phyloP scores from a whole-genome alignment of 2,888 invertebrate species.

The Caenorhabditis uteleia region DNA sequence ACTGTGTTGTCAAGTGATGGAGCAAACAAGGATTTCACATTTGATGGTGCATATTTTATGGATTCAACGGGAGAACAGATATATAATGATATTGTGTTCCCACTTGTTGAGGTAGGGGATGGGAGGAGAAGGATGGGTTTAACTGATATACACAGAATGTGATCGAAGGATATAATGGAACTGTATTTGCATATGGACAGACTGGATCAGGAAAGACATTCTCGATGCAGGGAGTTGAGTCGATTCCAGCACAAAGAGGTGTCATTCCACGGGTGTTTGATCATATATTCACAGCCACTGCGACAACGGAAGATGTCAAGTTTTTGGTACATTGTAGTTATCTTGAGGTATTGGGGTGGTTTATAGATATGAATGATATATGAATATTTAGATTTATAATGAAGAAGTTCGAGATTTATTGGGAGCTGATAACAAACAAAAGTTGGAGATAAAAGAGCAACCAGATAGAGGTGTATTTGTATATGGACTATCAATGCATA shows the following conservation, averaged over 20 bases:
- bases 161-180: constrained; percentile 88
- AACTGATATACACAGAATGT: constrained; percentile 77
- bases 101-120: constrained; percentile 78
- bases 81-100: constrained; percentile 86
- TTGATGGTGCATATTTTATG: constrained; percentile 83
- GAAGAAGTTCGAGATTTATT: constrained; percentile 81
- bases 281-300: constrained; percentile 82
- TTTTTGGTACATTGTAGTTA: constrained; percentile 82
- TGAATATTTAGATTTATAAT: constrained; percentile 81
- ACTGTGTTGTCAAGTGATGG: constrained; percentile 76
- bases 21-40: constrained; percentile 77
- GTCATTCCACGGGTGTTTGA: constrained; percentile 77
- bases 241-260: constrained; percentile 61
- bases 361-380: neutral
- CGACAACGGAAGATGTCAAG: constrained; percentile 78
- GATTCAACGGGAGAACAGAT: constrained; percentile 83
- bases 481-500: constrained; percentile 77
- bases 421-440: constrained; percentile 75
- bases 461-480: constrained; percentile 66
- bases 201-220: constrained; percentile 90
- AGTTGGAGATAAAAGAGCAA: constrained; percentile 75
- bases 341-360: constrained; percentile 74
- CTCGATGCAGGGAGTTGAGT: constrained; percentile 81
- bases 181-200: constrained; percentile 91
- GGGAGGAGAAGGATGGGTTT: neutral